Evolutionary conservation across 2,797 vertebrate genomes (phyloP).

Genomic region (Margarornis squamiger): DNA sequence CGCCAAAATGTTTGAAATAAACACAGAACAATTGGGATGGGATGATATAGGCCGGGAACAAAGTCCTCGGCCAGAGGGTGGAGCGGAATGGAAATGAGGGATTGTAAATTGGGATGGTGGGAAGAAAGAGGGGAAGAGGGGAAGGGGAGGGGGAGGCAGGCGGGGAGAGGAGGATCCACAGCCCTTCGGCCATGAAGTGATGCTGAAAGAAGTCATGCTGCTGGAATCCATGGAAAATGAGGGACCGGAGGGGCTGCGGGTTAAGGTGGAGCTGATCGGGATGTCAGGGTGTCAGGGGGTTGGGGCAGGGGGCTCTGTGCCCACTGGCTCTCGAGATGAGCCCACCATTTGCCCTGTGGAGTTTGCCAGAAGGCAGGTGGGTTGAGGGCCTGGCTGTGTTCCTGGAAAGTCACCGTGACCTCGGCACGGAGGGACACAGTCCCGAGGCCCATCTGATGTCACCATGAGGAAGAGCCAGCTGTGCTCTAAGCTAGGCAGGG

Average conservation of each 20-base stretch:
- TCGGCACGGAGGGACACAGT: rapidly evolving
- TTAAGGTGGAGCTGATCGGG: background rate
- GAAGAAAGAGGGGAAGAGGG: background rate
- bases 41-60: constrained; percentile 31
- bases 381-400: background rate
- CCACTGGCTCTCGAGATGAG: background rate
- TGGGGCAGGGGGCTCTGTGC: background rate
- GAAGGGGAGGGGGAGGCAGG: background rate
- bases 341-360: rapidly evolving
- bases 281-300: background rate
- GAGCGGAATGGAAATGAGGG: constrained; percentile 51
- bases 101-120: background rate
- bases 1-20: constrained; percentile 70
- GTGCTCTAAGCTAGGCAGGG: background rate
- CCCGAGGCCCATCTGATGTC: rapidly evolving
- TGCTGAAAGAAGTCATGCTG: constrained; percentile 12
- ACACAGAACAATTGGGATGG: constrained; percentile 50
- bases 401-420: background rate
- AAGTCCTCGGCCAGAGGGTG: constrained; percentile 31
- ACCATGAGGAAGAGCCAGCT: rapidly evolving
- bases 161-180: background rate
- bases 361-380: background rate
- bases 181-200: background rate
- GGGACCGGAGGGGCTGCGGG: background rate
- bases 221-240: constrained; percentile 42